Evolutionary conservation across 1,140 invertebrate species (phyloP).

Genomic region (Orius insidiosus): DNA sequence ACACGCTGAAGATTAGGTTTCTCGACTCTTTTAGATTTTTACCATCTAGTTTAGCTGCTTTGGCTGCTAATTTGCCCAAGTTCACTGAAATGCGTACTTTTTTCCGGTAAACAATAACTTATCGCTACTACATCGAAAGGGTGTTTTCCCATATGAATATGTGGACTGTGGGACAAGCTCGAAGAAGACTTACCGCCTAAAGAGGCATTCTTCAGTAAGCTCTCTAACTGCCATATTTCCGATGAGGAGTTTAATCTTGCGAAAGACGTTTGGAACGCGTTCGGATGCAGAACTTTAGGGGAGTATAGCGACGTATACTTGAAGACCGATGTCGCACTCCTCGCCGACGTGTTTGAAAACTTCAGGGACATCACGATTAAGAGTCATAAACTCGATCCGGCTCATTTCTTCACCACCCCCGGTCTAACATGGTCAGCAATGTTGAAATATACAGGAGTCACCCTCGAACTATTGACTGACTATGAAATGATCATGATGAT

Average conservation of each 20-base stretch:
- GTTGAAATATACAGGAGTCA: conserved; percentile 8
- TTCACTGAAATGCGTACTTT: neutral
- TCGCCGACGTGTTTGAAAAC: conserved; percentile 27
- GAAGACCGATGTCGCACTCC: conserved; percentile 27
- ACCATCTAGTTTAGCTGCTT: neutral
- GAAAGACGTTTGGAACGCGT: conserved; percentile 25
- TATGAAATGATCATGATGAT: conserved; percentile 23
- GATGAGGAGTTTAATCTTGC: conserved; percentile 25
- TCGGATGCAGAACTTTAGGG: conserved; percentile 19
- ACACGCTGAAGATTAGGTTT: neutral
- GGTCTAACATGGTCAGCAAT: conserved; percentile 3
- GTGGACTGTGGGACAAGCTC: conserved; percentile 21
- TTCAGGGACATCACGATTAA: conserved; percentile 19
- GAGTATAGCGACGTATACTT: conserved; percentile 29
- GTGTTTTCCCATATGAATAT: conserved; percentile 22
- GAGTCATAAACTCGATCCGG: conserved; percentile 10
- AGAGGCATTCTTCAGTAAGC: conserved; percentile 24
- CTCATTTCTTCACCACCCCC: conserved; percentile 3
- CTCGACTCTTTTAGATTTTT: neutral
- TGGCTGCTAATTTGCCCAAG: neutral
- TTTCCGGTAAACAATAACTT: neutral
- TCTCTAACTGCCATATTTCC: conserved; percentile 22
- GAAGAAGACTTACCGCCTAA: conserved; percentile 23
- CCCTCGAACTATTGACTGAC: conserved; percentile 19
- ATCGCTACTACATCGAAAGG: conserved; percentile 15